Evolutionary conservation across 2,888 invertebrate genomes (phyloP).

Genomic region (Cerceris ruficornis): DNA sequence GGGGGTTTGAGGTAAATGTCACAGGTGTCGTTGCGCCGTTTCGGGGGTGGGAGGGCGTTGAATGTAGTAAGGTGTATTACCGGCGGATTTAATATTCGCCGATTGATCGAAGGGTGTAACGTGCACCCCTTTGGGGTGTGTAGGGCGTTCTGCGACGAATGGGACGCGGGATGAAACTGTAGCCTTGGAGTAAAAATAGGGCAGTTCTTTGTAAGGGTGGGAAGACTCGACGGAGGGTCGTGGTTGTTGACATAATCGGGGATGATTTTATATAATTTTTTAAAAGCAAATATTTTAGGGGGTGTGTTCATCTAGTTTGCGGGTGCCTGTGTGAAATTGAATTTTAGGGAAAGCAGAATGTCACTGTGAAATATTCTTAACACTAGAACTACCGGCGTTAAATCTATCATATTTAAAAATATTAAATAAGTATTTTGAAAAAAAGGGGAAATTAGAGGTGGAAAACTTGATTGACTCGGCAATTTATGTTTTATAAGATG

Average conservation of each 20-base stretch:
- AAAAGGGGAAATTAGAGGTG: too few species aligned
- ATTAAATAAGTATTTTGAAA: too few species aligned
- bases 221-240: neutral
- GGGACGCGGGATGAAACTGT: neutral
- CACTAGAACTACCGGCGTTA: too few species aligned
- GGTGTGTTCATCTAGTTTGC: too few species aligned
- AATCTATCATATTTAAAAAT: too few species aligned
- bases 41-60: neutral
- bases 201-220: neutral
- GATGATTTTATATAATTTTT: too few species aligned
- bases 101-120: neutral
- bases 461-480: too few species aligned
- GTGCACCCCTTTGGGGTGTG: neutral
- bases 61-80: conserved; percentile 2
- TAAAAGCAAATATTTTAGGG: too few species aligned
- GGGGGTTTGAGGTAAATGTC: neutral
- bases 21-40: neutral
- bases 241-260: neutral
- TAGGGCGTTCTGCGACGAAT: neutral
- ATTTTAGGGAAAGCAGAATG: too few species aligned
- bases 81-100: neutral
- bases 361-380: too few species aligned
- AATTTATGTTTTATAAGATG: too few species aligned
- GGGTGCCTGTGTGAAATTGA: too few species aligned
- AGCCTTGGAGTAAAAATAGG: conserved; percentile 1